These are phyloP conservation scores for Diuraphis noxia DNA, from an alignment of 1,140 invertebrate species.

Conservation along the genomic window DNA sequence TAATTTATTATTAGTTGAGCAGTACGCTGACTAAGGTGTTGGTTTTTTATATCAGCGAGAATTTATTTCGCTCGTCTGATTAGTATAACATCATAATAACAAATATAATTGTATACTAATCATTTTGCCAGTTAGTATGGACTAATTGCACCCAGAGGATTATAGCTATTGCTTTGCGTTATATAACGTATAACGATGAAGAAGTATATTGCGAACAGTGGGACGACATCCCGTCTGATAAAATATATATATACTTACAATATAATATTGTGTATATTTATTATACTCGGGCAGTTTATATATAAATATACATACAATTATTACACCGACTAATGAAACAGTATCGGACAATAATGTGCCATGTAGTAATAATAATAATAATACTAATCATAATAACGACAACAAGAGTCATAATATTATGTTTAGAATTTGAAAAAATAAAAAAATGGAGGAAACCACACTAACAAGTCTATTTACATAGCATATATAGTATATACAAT, in stretches of 20 bases:
- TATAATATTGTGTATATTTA: too few species aligned
- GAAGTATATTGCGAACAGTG: not conserved
- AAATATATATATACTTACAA: not conserved
- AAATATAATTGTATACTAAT: not conserved
- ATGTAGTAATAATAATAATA: not conserved
- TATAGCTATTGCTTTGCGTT: not conserved
- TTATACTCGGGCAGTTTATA: not conserved
- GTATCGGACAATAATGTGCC: not conserved
- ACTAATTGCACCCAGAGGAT: not conserved
- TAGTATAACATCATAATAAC: not conserved
- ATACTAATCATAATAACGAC: too few species aligned
- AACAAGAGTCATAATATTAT: too few species aligned
- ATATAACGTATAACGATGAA: not conserved
- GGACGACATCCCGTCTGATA: too few species aligned
- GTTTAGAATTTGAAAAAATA: not conserved
- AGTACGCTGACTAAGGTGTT: too few species aligned
- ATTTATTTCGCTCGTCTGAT: not conserved
- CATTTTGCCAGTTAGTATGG: not conserved
- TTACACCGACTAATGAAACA: not conserved
- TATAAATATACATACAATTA: not conserved
- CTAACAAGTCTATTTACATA: not conserved
- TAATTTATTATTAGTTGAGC: not conserved
- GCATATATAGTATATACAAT: too few species aligned
- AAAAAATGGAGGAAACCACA: not conserved
- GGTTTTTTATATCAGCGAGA: not conserved